A percentile compares a stretch with the other conserved stretches of the same genome.
Conservation (phyloP, 1,140 invertebrate genomes). For the Drosophila repleta region DNA sequence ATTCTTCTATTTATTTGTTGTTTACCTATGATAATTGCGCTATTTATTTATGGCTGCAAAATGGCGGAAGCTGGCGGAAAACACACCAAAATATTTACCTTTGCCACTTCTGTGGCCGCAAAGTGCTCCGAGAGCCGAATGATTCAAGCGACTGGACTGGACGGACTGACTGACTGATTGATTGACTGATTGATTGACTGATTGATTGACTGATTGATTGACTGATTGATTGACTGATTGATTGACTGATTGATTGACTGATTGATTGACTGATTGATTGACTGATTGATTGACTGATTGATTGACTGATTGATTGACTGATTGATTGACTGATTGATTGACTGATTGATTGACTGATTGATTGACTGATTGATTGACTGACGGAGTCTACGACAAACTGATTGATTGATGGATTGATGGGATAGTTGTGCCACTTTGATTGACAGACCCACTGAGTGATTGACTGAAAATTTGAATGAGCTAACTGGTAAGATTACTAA, state of each 20-base stretch:
- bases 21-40: slow-evolving; percentile 78
- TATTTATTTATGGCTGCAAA: slow-evolving; percentile 67
- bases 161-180: slow-evolving; percentile 1
- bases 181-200: not conserved
- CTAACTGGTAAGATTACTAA: too few relatives aligned
- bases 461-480: too few relatives aligned
- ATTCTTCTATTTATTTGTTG: slow-evolving; percentile 71
- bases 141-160: slow-evolving; percentile 11
- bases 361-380: too few relatives aligned
- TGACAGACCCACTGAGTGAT: too few relatives aligned
- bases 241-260: slow-evolving; percentile 1
- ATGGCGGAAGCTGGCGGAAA: not conserved
- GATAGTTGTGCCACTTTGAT: too few relatives aligned
- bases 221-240: not conserved
- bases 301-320: not conserved
- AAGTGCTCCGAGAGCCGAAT: slow-evolving; percentile 13
- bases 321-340: not conserved
- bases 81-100: not conserved
- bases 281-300: not conserved
- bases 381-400: too few relatives aligned
- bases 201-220: not conserved
- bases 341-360: not conserved
- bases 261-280: not conserved
- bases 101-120: not conserved
- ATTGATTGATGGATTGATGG: too few relatives aligned